Base-by-base conservation (phyloP, 2,113 vertebrate genomes). In the Muntiacus reevesi region DNA sequence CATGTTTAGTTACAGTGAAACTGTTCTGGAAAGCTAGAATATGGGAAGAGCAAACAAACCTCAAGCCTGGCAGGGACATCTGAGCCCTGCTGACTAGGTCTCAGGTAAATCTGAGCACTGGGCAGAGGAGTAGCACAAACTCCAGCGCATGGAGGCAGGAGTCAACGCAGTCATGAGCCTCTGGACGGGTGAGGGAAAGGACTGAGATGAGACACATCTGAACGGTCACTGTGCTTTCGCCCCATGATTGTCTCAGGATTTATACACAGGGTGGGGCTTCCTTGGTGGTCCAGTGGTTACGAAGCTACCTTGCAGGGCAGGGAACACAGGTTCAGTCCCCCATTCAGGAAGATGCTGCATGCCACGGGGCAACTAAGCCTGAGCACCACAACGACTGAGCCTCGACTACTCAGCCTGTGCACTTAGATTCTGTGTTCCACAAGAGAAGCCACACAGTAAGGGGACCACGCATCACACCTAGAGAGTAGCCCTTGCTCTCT, bases 141-240 rank as follows among this genome's bases (percentile, higher is more conserved):
- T 55, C 52, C 5, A 25, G 17, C 0, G 16, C 85, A 30, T 0
- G 23, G 36, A 91, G 13, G 9, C 19, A 54, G 15, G 14, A 1
- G 5, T 55, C 21, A 54, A 25, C 0, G 9, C 0, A n/a, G 6
- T 2, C 28, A 45, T 0, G 11, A 21, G 0, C 4, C 36, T 28
- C 16, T 0, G 2, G 4, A 11, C 10, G 11, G 7, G 1, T 21
- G 19, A 76, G 17, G 5, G 5, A 6, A 19, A 81, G 28, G 8
- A 19, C 13, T 30, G 33, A 59, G 4, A 28, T 54, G 50, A 25
- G 25, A 13, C 6, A 15, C 4, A 25, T 11, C 19, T 6, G n/a
- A 27, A 8, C 14, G 19, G 50, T 25, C 14, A 15, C 23, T 25
- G 4, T 27, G 21, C 47, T 52, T 74, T 62, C 25, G 9, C 6